phyloP scores from a whole-genome alignment of 1,140 invertebrate genomes.

The Plodia interpunctella region DNA sequence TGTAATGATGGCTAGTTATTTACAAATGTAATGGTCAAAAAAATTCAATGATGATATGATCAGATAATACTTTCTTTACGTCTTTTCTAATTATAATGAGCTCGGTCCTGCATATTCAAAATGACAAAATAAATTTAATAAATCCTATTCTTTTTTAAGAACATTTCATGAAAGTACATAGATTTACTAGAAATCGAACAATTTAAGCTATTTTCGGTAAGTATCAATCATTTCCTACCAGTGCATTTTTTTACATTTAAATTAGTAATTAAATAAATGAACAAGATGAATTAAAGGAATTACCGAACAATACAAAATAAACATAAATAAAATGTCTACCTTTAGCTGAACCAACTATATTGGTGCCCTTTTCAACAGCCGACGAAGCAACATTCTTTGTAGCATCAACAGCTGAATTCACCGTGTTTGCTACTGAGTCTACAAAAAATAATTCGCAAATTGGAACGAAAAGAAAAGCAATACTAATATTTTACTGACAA shows the following conservation, averaged over 20 bases:
- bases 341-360: conserved; percentile 23
- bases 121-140: no score
- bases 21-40: not conserved
- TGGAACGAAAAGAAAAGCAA: no score
- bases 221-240: no score
- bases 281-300: not conserved
- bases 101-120: not conserved
- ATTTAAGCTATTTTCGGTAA: no score
- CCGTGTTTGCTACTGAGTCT: conserved; percentile 18
- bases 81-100: not conserved
- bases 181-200: no score
- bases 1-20: not conserved
- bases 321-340: conserved; percentile 15
- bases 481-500: no score
- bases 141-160: no score
- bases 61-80: no score
- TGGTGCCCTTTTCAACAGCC: conserved; percentile 19
- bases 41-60: no score
- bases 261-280: not conserved
- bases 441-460: conserved; percentile 1
- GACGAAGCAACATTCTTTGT: conserved; percentile 21
- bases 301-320: not conserved
- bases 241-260: no score
- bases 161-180: no score
- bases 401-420: conserved; percentile 17